These are phyloP conservation scores for Serrognathus titanus DNA, from an alignment of 2,888 invertebrate species.

Conservation along the genomic window DNA sequence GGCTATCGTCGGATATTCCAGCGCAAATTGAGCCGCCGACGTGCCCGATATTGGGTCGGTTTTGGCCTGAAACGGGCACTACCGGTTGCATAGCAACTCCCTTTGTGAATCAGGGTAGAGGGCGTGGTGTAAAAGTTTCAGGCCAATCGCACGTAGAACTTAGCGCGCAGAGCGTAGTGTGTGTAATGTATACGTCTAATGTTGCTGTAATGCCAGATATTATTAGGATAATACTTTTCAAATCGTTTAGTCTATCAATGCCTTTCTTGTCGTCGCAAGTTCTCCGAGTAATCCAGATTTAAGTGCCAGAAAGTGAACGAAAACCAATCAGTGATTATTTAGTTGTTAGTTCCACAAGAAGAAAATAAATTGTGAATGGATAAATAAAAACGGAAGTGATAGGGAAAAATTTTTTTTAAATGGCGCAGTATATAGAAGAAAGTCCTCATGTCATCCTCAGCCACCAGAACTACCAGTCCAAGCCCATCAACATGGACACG, in stretches of 20 bases:
- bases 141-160: constrained; percentile 38
- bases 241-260: constrained; percentile 50
- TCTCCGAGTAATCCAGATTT: neutral
- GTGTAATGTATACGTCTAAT: constrained; percentile 50
- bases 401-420: constrained; percentile 17
- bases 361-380: too few relatives aligned
- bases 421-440: constrained; percentile 40
- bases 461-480: constrained; percentile 30
- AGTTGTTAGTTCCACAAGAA: too few relatives aligned
- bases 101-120: constrained; percentile 26
- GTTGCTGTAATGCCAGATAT: constrained; percentile 51
- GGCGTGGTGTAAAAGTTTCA: constrained; percentile 33
- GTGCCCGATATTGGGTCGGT: constrained; percentile 10
- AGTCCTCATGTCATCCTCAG: constrained; percentile 29
- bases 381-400: too few relatives aligned
- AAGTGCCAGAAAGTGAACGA: too few relatives aligned
- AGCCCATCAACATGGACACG: constrained; percentile 44
- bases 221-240: constrained; percentile 51
- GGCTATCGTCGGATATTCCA: constrained; percentile 7
- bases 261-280: constrained; percentile 33
- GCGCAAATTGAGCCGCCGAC: constrained; percentile 5
- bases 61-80: constrained; percentile 16
- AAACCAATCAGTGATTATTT: too few relatives aligned
- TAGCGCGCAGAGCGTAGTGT: constrained; percentile 43
- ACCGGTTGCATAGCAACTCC: constrained; percentile 30